Conservation (phyloP, 2,113 vertebrate species). For the Propithecus coquereli region DNA sequence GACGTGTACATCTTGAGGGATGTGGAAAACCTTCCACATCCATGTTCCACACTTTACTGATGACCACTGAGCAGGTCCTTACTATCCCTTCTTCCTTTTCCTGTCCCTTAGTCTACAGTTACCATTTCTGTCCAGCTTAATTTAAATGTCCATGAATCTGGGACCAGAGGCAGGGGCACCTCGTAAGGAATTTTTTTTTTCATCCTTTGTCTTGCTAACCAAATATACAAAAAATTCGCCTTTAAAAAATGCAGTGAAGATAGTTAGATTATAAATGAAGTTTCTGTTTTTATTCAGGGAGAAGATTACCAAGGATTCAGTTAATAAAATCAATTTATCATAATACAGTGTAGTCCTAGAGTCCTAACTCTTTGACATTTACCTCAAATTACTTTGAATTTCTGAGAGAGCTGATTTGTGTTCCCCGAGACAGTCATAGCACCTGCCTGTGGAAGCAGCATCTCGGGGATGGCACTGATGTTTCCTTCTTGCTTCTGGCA, state of each 20-base stretch:
- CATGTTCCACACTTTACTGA: not conserved
- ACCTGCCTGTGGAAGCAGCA: rapidly evolving
- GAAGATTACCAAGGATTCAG: not conserved
- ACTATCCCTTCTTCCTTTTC: not conserved
- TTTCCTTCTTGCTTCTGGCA: not conserved
- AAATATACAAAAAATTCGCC: not conserved
- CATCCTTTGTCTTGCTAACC: not conserved
- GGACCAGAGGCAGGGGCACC: not conserved
- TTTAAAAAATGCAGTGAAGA: not conserved
- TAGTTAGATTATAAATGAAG: not conserved
- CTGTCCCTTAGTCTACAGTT: not conserved
- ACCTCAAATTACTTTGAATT: not conserved
- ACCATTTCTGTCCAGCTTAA: not conserved
- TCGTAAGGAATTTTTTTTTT: not conserved
- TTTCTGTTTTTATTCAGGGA: not conserved
- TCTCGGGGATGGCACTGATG: rapidly evolving
- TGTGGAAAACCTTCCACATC: not conserved
- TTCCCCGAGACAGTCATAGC: no score
- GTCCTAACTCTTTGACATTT: not conserved
- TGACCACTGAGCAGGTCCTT: not conserved
- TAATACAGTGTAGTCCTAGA: not conserved
- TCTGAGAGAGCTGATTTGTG: not conserved
- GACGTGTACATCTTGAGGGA: not conserved
- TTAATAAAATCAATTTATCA: not conserved
- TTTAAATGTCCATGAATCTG: not conserved